A percentile compares a stretch with the other conserved stretches of the same genome.
Evolutionary conservation across 1,140 invertebrate genomes (phyloP).

Genomic region (Rhagoletis zephyria): DNA sequence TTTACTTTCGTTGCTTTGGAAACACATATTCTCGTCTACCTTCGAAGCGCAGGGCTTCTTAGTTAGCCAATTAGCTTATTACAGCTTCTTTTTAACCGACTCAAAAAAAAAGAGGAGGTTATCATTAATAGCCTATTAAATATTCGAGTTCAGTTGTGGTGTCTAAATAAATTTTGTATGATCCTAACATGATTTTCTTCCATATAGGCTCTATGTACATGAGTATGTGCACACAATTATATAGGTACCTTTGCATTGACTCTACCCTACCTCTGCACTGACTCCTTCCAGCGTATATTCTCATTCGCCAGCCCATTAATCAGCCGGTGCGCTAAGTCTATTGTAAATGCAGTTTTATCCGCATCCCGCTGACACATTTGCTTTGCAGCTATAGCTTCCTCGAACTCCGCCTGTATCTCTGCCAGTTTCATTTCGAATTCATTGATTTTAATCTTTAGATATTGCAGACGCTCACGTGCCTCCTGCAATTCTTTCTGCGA

Average conservation of each 20-base stretch:
- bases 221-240: no score
- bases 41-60: no score
- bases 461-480: constrained; percentile 89
- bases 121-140: no score
- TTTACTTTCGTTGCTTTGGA: no score
- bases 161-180: no score
- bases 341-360: constrained; percentile 86
- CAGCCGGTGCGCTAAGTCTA: constrained; percentile 93
- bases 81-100: no score
- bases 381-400: constrained; percentile 88
- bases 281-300: constrained; percentile 82
- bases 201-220: no score
- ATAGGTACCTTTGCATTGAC: not conserved
- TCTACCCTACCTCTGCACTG: constrained; percentile 66
- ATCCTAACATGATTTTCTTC: no score
- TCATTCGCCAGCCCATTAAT: constrained; percentile 95
- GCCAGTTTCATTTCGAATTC: constrained; percentile 86
- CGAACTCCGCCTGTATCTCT: constrained; percentile 86
- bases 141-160: no score
- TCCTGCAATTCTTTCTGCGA: constrained; percentile 89
- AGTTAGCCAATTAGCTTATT: no score
- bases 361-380: constrained; percentile 90
- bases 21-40: no score
- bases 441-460: constrained; percentile 79
- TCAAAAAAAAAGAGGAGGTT: no score